Conservation (phyloP, 2,113 vertebrate species). For the Mionectes macconnelli region DNA sequence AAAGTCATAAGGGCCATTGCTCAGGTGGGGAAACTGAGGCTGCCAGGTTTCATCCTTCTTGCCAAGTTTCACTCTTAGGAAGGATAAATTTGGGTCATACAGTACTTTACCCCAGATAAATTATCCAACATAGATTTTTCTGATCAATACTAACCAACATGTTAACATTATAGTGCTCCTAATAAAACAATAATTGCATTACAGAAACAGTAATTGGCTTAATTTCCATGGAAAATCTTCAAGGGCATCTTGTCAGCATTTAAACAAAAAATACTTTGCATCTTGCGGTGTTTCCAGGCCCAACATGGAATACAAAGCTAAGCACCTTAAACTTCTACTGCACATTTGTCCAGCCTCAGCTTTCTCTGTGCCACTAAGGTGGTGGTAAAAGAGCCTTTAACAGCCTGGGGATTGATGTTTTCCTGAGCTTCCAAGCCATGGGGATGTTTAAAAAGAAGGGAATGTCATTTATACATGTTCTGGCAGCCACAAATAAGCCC, state of each 20-base stretch:
- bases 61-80: neutral
- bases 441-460: slow-evolving; percentile 49
- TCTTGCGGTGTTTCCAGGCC: slow-evolving; percentile 25
- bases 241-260: slow-evolving; percentile 14
- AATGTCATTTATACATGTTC: slow-evolving; percentile 36
- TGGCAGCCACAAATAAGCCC: neutral
- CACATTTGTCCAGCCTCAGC: slow-evolving; percentile 60
- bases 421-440: slow-evolving; percentile 66
- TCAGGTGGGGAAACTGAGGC: neutral
- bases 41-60: neutral
- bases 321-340: slow-evolving; percentile 55
- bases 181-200: slow-evolving; percentile 38
- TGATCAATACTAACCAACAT: slow-evolving; percentile 5
- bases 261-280: slow-evolving; percentile 32
- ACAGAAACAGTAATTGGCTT: slow-evolving; percentile 26
- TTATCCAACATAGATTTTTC: neutral
- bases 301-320: slow-evolving; percentile 34
- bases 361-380: slow-evolving; percentile 65
- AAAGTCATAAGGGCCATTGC: neutral
- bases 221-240: slow-evolving; percentile 50
- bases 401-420: slow-evolving; percentile 48
- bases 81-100: neutral
- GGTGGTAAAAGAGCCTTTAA: slow-evolving; percentile 62
- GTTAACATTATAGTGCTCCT: neutral
- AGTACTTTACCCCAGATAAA: neutral